These are phyloP conservation scores for Euura lappo DNA, from an alignment of 1,140 invertebrate genomes.

Conservation along the genomic window DNA sequence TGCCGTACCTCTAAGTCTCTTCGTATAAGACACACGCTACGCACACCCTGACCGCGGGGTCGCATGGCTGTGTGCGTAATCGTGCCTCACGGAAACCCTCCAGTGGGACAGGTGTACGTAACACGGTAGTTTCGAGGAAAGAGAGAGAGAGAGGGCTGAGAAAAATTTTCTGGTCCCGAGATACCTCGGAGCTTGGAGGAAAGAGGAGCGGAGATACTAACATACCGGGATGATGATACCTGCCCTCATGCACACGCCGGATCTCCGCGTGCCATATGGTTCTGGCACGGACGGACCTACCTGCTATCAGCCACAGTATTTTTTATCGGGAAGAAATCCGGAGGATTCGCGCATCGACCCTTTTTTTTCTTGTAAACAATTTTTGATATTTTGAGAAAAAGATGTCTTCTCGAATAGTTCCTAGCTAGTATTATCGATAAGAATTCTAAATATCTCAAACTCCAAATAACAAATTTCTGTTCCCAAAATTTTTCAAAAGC, in stretches of 20 bases:
- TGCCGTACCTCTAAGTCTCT: not conserved
- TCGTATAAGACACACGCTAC: not conserved
- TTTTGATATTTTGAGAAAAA: too few relatives aligned
- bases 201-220: not conserved
- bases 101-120: constrained; percentile 38
- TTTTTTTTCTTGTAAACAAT: too few relatives aligned
- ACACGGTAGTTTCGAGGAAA: constrained; percentile 30
- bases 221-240: not conserved
- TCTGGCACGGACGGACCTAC: not conserved
- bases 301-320: too few relatives aligned
- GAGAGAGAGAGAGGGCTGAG: not conserved
- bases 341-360: too few relatives aligned
- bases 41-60: not conserved
- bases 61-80: not conserved
- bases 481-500: too few relatives aligned
- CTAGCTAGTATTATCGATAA: too few relatives aligned
- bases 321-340: too few relatives aligned
- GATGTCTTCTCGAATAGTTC: too few relatives aligned
- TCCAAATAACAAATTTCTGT: too few relatives aligned
- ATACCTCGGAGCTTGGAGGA: not conserved
- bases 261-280: constrained; percentile 4
- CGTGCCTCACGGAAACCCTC: too few relatives aligned
- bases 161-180: not conserved
- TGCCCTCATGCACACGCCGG: not conserved
- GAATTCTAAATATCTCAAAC: too few relatives aligned